phyloP scores from a whole-genome alignment of 2,113 vertebrate genomes.

The Neodontobutis hainanensis region DNA sequence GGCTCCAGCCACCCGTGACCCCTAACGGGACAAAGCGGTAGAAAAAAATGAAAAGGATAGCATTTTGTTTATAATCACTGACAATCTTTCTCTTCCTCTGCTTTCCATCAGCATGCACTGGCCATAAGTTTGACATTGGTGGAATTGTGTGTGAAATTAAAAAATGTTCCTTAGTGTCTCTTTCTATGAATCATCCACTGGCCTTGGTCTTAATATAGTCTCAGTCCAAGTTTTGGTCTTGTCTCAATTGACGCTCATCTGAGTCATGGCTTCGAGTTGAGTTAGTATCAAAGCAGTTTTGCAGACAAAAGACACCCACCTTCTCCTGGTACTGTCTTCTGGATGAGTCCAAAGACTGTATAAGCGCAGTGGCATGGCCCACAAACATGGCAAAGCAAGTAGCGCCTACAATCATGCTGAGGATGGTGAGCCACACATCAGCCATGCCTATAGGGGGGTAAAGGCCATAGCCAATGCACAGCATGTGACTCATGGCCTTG shows the following conservation, averaged over 20 bases:
- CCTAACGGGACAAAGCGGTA: no score
- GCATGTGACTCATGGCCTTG: slow-evolving; percentile 99
- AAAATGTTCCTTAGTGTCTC: no score
- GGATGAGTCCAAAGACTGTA: slow-evolving; percentile 97
- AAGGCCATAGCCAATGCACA: slow-evolving; percentile 96
- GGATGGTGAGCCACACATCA: slow-evolving; percentile 98
- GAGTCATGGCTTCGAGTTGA: not conserved
- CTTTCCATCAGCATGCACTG: not conserved
- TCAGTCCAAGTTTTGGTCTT: no score
- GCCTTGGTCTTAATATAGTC: no score
- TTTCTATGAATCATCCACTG: no score
- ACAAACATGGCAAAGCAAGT: slow-evolving; percentile 99
- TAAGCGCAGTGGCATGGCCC: slow-evolving; percentile 96
- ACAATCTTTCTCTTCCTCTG: not conserved
- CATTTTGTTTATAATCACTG: no score
- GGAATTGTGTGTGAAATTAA: no score
- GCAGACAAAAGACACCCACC: slow-evolving; percentile 76
- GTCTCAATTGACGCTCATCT: no score
- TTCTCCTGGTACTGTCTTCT: slow-evolving; percentile 98
- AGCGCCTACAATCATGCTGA: slow-evolving; percentile 98
- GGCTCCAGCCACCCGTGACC: no score
- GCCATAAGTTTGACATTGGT: no score
- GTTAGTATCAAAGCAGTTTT: not conserved
- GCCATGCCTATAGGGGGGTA: slow-evolving; percentile 95
- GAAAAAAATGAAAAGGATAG: no score